Percentiles rank a stretch among this genome's conserved stretches.
Evolutionary conservation across 2,113 vertebrate genomes (phyloP).

Genomic region (Pampusana beccarii): DNA sequence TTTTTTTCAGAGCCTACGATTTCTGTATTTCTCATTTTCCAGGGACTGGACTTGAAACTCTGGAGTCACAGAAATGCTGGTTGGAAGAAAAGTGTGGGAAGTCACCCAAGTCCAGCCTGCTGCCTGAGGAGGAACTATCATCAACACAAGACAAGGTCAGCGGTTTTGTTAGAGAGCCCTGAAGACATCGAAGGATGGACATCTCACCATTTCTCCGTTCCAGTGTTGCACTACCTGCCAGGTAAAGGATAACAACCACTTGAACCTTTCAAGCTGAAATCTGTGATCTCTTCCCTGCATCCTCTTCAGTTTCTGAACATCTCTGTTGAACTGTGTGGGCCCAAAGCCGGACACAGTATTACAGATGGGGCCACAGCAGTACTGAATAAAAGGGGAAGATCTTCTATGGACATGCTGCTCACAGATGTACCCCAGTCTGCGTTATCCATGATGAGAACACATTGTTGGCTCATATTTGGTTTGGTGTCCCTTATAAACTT

Average conservation of each 20-base stretch:
- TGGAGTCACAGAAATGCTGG: background rate
- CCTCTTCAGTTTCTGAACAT: background rate
- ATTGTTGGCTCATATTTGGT: background rate
- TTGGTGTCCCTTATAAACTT: background rate
- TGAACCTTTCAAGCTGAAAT: background rate
- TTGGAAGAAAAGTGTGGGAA: background rate
- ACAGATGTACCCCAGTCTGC: background rate
- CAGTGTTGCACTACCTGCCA: background rate
- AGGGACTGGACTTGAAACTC: background rate
- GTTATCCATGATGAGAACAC: background rate
- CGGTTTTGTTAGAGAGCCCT: background rate
- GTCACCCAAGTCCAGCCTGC: background rate
- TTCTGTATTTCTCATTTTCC: background rate
- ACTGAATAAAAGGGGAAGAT: background rate
- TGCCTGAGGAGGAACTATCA: background rate
- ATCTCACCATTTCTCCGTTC: background rate
- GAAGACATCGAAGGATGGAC: background rate
- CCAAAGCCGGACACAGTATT: background rate
- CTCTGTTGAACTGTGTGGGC: background rate
- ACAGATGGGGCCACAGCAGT: background rate
- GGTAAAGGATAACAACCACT: background rate
- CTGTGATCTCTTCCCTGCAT: background rate
- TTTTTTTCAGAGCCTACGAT: background rate
- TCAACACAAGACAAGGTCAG: background rate
- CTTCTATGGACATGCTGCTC: background rate